Base-by-base conservation (phyloP, 2,113 vertebrate species). In the Nesospiza acunhae region DNA sequence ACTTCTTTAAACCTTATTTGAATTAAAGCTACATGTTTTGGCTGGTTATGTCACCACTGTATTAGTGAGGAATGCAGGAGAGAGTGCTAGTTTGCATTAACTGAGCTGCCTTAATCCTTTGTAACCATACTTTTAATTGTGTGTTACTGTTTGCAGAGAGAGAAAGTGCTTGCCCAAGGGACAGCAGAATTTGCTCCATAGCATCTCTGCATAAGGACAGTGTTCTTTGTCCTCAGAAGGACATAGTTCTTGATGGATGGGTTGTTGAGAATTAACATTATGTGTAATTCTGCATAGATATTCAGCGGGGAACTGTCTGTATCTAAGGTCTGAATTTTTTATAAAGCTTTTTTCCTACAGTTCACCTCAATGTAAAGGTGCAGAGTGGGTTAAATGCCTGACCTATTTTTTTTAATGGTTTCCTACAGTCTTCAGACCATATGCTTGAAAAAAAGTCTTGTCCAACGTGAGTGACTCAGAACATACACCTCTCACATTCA, bases 11-110 rank as follows among this genome's bases (percentile, higher is more conserved):
- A 93, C 72, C 72, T 68, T 84, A 75, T 66, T 94, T 96, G 94
- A 95, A 91, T 83, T 82, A 93, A 95, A 83, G 63, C 87, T 96
- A 68, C 93, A 78, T 94, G 90, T 92, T 96, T 96, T 93, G 96
- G 80, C 85, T 90, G 78, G 90, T 94, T 89, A 49, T 91, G 88
- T 94, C 89, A 94, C 74, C 63, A 0, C 73, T 82, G 77, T 73
- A 66, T 96, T 93, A 86, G 87, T 30, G 90, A 91, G 95, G 94
- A 96, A 94, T 84, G 94, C 80, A 85, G 91, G 76, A 63, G 84
- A 92, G 75, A 50, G 87, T 73, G 92, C 41, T 95, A 72, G 94
- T 90, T 94, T 91, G 89, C 55, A 60, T 78, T 85, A 91, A 84
- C 89, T 89, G 81, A 80, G 69, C 82, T 76, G 62, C 72, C 46